These are phyloP conservation scores for Acanthoscelides obtectus DNA, from an alignment of 2,888 invertebrate genomes.

Conservation along the genomic window DNA sequence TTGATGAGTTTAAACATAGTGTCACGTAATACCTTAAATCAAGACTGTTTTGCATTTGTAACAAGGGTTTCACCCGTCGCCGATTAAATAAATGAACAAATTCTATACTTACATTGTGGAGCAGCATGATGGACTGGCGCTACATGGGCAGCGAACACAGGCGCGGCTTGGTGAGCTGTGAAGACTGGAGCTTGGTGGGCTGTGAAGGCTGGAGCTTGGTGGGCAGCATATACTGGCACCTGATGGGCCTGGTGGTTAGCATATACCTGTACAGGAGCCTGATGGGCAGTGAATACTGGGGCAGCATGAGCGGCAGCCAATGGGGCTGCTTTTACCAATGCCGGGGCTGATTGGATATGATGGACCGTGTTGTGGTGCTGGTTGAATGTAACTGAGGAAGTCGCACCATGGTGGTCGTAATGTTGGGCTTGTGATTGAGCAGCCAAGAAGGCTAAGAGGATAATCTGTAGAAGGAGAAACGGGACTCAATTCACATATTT, in stretches of 20 bases:
- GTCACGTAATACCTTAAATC: too few species aligned
- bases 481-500: too few species aligned
- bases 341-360: constrained; percentile 18
- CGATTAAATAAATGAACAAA: too few species aligned
- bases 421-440: constrained; percentile 19
- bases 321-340: constrained; percentile 4
- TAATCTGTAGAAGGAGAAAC: constrained; percentile 14
- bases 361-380: constrained; percentile 25
- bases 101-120: too few species aligned
- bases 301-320: constrained; percentile 3
- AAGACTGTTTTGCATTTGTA: too few species aligned
- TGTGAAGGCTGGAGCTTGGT: constrained; percentile 6
- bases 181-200: constrained; percentile 7
- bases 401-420: constrained; percentile 22
- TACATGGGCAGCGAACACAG: constrained; percentile 7
- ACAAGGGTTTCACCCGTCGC: too few species aligned
- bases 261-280: too few species aligned
- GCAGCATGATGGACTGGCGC: not conserved
- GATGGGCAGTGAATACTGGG: not conserved
- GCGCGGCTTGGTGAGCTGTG: constrained; percentile 14
- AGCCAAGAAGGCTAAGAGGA: constrained; percentile 12
- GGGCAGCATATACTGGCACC: constrained; percentile 11
- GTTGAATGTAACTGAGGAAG: constrained; percentile 26
- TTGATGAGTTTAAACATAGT: too few species aligned
- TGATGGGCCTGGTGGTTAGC: too few species aligned